Evolutionary conservation across 1,140 invertebrate genomes (phyloP).

Genomic region (Drosophila quadrilineata): DNA sequence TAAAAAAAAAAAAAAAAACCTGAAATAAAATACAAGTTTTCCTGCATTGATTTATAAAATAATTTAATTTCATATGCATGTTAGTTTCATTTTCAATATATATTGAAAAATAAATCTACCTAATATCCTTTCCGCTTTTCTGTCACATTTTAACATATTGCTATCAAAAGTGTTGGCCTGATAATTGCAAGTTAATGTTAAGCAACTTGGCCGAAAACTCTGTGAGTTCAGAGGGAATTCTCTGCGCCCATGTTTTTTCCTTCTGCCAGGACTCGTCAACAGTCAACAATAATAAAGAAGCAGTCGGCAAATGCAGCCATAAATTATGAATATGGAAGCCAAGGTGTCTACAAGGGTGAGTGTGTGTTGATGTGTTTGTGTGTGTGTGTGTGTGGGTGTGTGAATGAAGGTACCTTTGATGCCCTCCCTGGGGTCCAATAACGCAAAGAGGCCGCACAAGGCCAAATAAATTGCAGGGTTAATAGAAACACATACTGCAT

Average conservation of each 20-base stretch:
- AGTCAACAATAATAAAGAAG: slow-evolving; percentile 34
- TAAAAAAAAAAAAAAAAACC: too few species aligned
- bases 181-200: slow-evolving; percentile 39
- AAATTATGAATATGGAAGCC: slow-evolving; percentile 73
- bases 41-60: too few species aligned
- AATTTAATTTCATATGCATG: not conserved
- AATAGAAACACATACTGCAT: slow-evolving; percentile 63
- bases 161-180: slow-evolving; percentile 45
- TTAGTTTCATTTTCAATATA: not conserved
- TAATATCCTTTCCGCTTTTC: not conserved
- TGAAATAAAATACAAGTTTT: too few species aligned
- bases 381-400: not conserved
- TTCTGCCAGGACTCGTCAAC: slow-evolving; percentile 16
- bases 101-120: not conserved
- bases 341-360: slow-evolving; percentile 42
- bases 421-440: slow-evolving; percentile 65
- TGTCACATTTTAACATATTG: not conserved
- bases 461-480: slow-evolving; percentile 40
- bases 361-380: slow-evolving; percentile 32
- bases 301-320: slow-evolving; percentile 50
- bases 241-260: not conserved
- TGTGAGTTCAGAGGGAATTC: too few species aligned
- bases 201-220: slow-evolving; percentile 14
- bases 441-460: slow-evolving; percentile 43
- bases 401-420: not conserved